A percentile compares a stretch with the other conserved stretches of the same genome.
These are phyloP conservation scores for Phorcus lineatus DNA, from an alignment of 2,888 invertebrate species.

Conservation along the genomic window DNA sequence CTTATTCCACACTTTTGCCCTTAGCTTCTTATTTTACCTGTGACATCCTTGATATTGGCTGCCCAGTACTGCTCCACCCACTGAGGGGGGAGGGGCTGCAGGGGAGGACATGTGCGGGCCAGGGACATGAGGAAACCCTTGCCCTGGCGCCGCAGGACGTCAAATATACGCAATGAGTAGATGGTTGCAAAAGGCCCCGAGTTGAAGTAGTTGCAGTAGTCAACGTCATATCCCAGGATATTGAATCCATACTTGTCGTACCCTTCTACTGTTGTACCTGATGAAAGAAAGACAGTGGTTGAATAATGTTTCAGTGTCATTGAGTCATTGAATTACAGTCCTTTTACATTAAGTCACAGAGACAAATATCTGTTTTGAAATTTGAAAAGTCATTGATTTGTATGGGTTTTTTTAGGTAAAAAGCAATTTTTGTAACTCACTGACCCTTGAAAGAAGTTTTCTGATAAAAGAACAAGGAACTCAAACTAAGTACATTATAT, in stretches of 20 bases:
- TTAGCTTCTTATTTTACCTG: slow-evolving; percentile 53
- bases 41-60: slow-evolving; percentile 58
- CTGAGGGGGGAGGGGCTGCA: slow-evolving; percentile 56
- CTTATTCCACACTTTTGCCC: no score
- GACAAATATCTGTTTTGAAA: no score
- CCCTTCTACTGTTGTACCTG: slow-evolving; percentile 51
- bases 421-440: no score
- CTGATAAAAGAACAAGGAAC: no score
- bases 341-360: no score
- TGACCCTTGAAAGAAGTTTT: no score
- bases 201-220: slow-evolving; percentile 61
- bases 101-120: slow-evolving; percentile 55
- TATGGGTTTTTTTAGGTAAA: no score
- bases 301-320: background rate
- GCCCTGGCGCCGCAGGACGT: slow-evolving; percentile 57
- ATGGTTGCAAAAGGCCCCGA: slow-evolving; percentile 62
- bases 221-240: slow-evolving; percentile 49
- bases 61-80: slow-evolving; percentile 69
- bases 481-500: no score
- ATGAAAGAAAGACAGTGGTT: background rate
- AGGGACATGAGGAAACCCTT: slow-evolving; percentile 60
- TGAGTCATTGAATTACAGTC: no score
- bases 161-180: slow-evolving; percentile 56
- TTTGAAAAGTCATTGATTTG: no score
- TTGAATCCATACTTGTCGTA: slow-evolving; percentile 57